phyloP scores from a whole-genome alignment of 1,140 invertebrate species.

The Sitodiplosis mosellana region DNA sequence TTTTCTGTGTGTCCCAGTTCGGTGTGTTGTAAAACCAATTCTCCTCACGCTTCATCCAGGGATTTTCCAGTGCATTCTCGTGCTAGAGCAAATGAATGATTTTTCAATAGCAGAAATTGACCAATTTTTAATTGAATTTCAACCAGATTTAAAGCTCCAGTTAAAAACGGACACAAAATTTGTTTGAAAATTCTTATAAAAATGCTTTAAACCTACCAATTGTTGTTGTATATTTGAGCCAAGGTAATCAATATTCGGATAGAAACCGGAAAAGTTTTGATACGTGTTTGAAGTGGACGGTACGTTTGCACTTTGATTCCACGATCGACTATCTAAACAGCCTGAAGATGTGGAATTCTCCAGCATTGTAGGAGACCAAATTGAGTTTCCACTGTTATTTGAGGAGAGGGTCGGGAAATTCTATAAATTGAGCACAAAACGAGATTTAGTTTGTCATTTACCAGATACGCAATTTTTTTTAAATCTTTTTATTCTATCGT shows the following conservation, averaged over 20 bases:
- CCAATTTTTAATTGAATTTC: too few relatives aligned
- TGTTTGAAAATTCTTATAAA: too few relatives aligned
- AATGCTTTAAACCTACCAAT: neutral
- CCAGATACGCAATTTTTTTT: too few relatives aligned
- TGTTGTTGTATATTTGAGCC: neutral
- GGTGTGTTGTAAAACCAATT: slow-evolving; percentile 2
- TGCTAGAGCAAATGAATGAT: neutral
- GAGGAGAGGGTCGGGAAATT: neutral
- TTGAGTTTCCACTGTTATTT: slow-evolving; percentile 1
- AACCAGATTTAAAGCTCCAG: too few relatives aligned
- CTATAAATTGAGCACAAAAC: too few relatives aligned
- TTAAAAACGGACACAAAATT: too few relatives aligned
- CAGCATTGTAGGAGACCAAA: slow-evolving; percentile 1
- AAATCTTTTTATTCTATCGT: too few relatives aligned
- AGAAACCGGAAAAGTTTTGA: slow-evolving; percentile 1
- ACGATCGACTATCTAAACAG: neutral
- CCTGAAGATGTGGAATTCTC: neutral
- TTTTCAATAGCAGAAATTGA: too few relatives aligned
- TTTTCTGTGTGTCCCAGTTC: neutral
- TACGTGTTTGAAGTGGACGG: neutral
- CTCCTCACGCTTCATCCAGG: slow-evolving; percentile 2
- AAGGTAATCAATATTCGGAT: slow-evolving; percentile 1
- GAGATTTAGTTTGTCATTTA: too few relatives aligned
- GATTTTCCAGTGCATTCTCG: neutral
- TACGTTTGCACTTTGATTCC: neutral